phyloP scores from a whole-genome alignment of 2,113 vertebrate genomes.

The Vulpes vulpes region DNA sequence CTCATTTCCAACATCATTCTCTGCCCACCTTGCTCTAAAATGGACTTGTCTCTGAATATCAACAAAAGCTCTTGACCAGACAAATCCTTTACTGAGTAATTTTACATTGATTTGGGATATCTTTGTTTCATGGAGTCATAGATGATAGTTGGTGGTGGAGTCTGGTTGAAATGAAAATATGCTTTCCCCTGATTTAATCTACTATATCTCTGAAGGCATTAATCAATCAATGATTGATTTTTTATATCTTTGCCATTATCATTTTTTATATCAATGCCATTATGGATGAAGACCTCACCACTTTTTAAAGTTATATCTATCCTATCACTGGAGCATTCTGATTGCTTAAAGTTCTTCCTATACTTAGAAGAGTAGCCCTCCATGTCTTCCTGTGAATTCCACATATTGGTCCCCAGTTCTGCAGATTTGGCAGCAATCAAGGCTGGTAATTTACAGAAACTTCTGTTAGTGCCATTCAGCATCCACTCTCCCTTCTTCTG shows the following conservation, averaged over 20 bases:
- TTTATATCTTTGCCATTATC: not conserved
- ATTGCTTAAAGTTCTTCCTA: not conserved
- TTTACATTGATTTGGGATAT: not conserved
- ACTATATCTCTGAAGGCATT: not conserved
- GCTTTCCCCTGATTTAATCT: not conserved
- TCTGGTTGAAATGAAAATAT: not conserved
- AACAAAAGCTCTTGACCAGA: not conserved
- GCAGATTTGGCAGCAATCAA: not conserved
- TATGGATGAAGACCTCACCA: not conserved
- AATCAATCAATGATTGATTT: not conserved
- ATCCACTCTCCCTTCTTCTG: not conserved
- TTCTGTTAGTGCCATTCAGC: not conserved
- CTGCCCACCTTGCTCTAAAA: not conserved
- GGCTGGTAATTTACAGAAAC: not conserved
- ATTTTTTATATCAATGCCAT: not conserved
- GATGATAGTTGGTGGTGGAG: not conserved
- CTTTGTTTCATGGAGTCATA: not conserved
- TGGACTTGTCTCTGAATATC: not conserved
- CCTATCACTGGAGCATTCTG: not conserved
- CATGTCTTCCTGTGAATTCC: not conserved
- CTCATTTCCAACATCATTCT: not conserved
- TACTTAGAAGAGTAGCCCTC: not conserved
- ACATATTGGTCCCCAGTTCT: not conserved
- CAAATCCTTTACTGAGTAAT: not conserved
- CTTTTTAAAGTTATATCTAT: not conserved